Evolutionary conservation across 2,797 vertebrate genomes (phyloP).

Genomic region (Lagodon rhomboides): DNA sequence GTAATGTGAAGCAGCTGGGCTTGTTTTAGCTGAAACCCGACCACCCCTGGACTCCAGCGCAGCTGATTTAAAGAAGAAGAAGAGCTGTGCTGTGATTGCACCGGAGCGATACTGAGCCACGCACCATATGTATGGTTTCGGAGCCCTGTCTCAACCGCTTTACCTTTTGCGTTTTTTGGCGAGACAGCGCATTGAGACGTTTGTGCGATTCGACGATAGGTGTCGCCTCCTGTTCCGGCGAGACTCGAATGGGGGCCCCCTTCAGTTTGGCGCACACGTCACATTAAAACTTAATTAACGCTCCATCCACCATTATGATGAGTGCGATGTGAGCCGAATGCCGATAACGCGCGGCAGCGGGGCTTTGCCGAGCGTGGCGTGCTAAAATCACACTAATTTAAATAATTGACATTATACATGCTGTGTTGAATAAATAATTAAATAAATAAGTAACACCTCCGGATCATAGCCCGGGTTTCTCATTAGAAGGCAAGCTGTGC

Average conservation of each 20-base stretch:
- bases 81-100: slow-evolving; percentile 6
- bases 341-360: slow-evolving; percentile 58
- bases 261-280: slow-evolving; percentile 53
- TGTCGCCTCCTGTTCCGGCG: slow-evolving; percentile 38
- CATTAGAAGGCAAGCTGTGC: slow-evolving; percentile 83
- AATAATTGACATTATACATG: slow-evolving; percentile 85
- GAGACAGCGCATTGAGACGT: slow-evolving; percentile 20
- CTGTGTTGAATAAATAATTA: slow-evolving; percentile 80
- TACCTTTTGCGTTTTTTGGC: slow-evolving; percentile 19
- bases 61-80: slow-evolving; percentile 21
- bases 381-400: slow-evolving; percentile 79
- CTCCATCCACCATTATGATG: slow-evolving; percentile 55
- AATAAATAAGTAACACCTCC: slow-evolving; percentile 81
- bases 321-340: slow-evolving; percentile 59
- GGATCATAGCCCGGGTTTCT: slow-evolving; percentile 79
- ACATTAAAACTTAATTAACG: slow-evolving; percentile 76
- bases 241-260: slow-evolving; percentile 49
- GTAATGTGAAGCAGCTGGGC: slow-evolving; percentile 3
- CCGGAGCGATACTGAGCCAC: slow-evolving; percentile 17
- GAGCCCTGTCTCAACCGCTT: slow-evolving; percentile 23
- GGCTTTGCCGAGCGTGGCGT: slow-evolving; percentile 42
- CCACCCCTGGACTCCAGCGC: not conserved
- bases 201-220: slow-evolving; percentile 18
- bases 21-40: slow-evolving; percentile 20
- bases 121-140: slow-evolving; percentile 5